Conservation (phyloP, 2,797 vertebrate species). For the Mionectes olivaceus region DNA sequence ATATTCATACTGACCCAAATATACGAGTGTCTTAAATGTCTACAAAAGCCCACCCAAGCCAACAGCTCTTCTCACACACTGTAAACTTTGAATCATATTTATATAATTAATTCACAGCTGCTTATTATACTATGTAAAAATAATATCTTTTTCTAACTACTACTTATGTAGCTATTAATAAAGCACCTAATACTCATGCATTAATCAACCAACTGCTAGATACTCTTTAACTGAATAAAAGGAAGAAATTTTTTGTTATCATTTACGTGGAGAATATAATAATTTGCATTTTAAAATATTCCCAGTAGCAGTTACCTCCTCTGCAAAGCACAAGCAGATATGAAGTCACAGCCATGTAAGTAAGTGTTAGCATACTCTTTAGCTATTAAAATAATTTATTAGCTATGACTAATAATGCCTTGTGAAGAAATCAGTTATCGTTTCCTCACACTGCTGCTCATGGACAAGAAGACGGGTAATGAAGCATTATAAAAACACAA, state of each 20-base stretch:
- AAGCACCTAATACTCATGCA: background rate
- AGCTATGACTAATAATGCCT: background rate
- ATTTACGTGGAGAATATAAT: background rate
- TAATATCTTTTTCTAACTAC: background rate
- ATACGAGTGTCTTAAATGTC: background rate
- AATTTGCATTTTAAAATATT: background rate
- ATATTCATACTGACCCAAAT: background rate
- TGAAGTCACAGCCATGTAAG: background rate
- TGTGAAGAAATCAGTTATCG: background rate
- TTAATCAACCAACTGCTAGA: background rate
- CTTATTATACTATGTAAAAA: background rate
- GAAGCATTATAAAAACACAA: background rate
- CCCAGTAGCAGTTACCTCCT: background rate
- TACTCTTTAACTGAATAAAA: background rate
- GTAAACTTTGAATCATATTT: background rate
- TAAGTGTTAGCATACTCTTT: background rate
- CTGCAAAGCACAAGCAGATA: background rate
- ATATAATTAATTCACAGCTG: background rate
- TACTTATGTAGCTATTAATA: background rate
- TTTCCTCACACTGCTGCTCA: background rate
- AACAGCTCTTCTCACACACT: background rate
- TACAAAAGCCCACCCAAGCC: background rate
- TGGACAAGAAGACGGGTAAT: background rate
- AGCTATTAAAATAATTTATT: slow-evolving; percentile 9
- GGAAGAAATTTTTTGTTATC: background rate